These are phyloP conservation scores for Argya squamiceps DNA, from an alignment of 2,797 vertebrate species.

Conservation along the genomic window DNA sequence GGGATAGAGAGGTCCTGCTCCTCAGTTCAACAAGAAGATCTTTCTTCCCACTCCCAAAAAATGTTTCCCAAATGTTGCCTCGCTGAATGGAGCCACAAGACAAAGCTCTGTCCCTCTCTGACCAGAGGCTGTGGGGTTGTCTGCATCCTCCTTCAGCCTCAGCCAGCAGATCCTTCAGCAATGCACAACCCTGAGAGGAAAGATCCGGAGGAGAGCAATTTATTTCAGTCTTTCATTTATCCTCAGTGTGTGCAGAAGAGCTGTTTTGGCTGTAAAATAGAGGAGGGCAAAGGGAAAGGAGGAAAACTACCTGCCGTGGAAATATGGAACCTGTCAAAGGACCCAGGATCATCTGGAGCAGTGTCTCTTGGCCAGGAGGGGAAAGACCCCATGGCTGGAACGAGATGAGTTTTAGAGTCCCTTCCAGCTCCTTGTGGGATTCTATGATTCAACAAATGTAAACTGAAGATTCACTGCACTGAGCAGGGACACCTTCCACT, in stretches of 20 bases:
- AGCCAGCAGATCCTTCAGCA: rapidly evolving
- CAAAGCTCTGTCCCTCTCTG: not conserved
- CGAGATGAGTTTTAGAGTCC: not conserved
- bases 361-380: not conserved
- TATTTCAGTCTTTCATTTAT: not conserved
- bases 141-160: not conserved
- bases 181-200: rapidly evolving
- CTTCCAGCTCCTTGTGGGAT: not conserved
- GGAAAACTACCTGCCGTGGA: not conserved
- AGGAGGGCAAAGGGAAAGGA: not conserved
- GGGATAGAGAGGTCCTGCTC: not conserved
- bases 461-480: not conserved
- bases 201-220: not conserved
- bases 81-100: not conserved
- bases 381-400: not conserved
- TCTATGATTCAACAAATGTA: not conserved
- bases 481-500: not conserved
- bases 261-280: rapidly evolving
- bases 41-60: not conserved
- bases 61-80: not conserved
- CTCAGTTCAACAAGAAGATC: not conserved
- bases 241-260: not conserved
- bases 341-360: not conserved
- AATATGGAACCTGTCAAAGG: rapidly evolving
- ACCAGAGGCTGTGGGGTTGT: not conserved